A percentile compares a stretch with the other conserved stretches of the same genome.
Evolutionary conservation across 2,113 vertebrate genomes (phyloP).

Genomic region (Camelus dromedarius): DNA sequence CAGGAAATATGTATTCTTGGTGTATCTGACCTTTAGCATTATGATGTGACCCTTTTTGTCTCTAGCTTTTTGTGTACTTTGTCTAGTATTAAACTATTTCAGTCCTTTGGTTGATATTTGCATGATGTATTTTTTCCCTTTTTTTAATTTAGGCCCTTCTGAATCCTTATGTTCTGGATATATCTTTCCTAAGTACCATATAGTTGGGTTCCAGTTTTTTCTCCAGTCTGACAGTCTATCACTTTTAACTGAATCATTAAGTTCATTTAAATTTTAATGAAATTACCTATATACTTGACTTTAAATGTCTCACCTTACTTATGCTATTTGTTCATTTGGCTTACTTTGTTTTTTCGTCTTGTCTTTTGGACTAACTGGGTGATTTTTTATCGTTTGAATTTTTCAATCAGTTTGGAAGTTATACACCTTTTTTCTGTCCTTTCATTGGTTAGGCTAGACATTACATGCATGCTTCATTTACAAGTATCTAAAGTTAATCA

Average conservation of each 20-base stretch:
- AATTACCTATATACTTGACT: background rate
- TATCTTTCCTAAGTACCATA: background rate
- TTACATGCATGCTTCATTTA: background rate
- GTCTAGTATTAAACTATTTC: background rate
- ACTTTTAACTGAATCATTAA: conserved; percentile 41
- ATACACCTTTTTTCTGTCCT: background rate
- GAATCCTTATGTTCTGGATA: background rate
- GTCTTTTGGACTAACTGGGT: background rate
- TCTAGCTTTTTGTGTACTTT: background rate
- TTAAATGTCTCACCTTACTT: background rate
- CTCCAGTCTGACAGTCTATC: background rate
- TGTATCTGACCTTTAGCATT: background rate
- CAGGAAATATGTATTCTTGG: background rate
- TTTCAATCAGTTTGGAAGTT: background rate
- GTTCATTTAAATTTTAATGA: background rate
- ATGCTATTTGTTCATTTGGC: background rate
- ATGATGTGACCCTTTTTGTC: background rate
- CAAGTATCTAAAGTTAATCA: background rate
- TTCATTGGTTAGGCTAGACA: background rate
- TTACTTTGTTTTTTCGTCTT: background rate
- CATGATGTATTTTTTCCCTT: background rate
- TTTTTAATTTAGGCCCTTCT: background rate
- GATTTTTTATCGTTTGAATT: background rate
- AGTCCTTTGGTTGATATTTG: background rate
- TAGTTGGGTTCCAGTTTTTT: background rate